Base-by-base conservation (phyloP, 2,888 invertebrate genomes). In the Chouioia cunea region DNA sequence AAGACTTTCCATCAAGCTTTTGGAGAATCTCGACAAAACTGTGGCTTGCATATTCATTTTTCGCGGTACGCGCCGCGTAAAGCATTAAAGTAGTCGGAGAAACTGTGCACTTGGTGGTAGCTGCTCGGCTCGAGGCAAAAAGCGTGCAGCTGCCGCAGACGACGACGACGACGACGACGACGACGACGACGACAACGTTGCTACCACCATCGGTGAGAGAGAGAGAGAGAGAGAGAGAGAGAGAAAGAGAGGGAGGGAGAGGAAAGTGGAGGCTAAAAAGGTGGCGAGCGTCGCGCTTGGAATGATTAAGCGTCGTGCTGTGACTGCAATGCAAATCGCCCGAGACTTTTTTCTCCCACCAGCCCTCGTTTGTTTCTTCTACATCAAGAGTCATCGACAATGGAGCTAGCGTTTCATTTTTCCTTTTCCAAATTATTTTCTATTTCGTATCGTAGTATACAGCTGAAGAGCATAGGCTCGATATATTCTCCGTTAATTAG, bases 241-340 rank as follows among this genome's bases (percentile, higher is more conserved):
- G 14, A 48, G 27, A 23, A 23, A 47, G 3, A 46, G 27, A 14
- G 27, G 27, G 48, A 36, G 22, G 14, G 46, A 27, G 57, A 44
- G 22, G 53, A n/a, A n/a, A n/a, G n/a, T n/a, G n/a, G n/a, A n/a
- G 58, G 66, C 58, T 71, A 71, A 71, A 71, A 67, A 67, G 36
- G 71, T 66, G 66, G 22, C 60, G 69, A 69, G 54, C 36, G 58
- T 36, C 67, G 57, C 54, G 65, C 56, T 56, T 12, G 63, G 66
- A 70, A 74, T 74, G 72, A 71, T 69, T 65, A 71, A 74, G 69
- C 68, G 65, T 10, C 65, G 44, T 44, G 47, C 68, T 70, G 74
- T 57, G 73, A 60, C 73, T 74, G 47, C 20, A 48, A 68, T 71
- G 74, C 74, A 73, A 73, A 68, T 73, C 57, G 48, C 65, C 20